Conservation (phyloP, 1,140 invertebrate species). For the Formica exsecta region DNA sequence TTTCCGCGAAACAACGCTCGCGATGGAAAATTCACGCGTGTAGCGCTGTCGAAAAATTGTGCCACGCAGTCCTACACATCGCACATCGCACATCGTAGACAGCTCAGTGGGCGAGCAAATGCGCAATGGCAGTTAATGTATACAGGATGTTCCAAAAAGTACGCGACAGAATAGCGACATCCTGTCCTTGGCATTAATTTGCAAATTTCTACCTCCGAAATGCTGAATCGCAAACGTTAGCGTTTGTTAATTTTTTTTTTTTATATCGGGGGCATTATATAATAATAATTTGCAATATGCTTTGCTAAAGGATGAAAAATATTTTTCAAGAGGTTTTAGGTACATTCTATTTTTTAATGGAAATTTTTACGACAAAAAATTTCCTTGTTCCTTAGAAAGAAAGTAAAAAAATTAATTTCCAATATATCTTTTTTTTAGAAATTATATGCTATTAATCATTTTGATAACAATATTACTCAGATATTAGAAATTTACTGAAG, state of each 20-base stretch:
- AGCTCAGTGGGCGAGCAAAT: constrained; percentile 51
- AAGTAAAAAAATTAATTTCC: not conserved
- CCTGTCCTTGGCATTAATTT: constrained; percentile 20
- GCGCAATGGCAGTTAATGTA: constrained; percentile 49
- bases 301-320: too few species aligned
- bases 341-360: not conserved
- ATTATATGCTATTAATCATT: not conserved
- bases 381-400: not conserved
- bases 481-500: not conserved
- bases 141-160: constrained; percentile 50
- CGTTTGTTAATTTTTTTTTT: not conserved
- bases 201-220: not conserved
- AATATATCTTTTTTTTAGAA: not conserved
- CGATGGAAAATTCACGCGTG: not conserved
- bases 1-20: constrained; percentile 14
- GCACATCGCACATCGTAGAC: constrained; percentile 11
- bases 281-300: not conserved
- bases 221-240: too few species aligned
- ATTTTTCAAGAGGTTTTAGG: not conserved
- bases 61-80: constrained; percentile 44
- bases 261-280: not conserved
- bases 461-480: not conserved
- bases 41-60: constrained; percentile 46
- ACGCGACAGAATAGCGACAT: constrained; percentile 17
- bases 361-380: not conserved